phyloP scores from a whole-genome alignment of 2,113 vertebrate genomes.

The Merops nubicus region DNA sequence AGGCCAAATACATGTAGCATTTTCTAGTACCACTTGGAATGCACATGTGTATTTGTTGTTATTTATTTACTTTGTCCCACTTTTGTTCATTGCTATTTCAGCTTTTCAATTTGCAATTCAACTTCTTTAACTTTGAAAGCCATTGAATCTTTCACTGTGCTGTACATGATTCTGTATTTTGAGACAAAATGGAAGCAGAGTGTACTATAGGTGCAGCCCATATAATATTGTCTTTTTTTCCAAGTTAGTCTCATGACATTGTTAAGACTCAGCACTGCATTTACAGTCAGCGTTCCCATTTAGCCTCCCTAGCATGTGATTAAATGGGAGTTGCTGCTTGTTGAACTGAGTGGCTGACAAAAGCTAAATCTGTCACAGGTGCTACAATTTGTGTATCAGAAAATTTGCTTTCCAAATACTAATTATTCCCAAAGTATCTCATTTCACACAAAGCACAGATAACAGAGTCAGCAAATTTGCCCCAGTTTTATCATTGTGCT shows the following conservation, averaged over 20 bases:
- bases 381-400: slow-evolving; percentile 70
- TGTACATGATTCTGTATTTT: slow-evolving; percentile 23
- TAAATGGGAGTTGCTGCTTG: slow-evolving; percentile 59
- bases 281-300: slow-evolving; percentile 50
- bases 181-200: background rate
- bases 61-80: background rate
- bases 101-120: slow-evolving; percentile 41
- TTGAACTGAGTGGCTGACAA: slow-evolving; percentile 53
- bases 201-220: background rate
- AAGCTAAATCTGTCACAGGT: slow-evolving; percentile 69
- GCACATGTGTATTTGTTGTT: background rate
- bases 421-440: slow-evolving; percentile 68
- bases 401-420: slow-evolving; percentile 68
- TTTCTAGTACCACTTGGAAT: background rate
- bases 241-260: slow-evolving; percentile 31
- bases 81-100: slow-evolving; percentile 33
- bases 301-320: slow-evolving; percentile 47
- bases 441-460: slow-evolving; percentile 56
- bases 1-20: background rate
- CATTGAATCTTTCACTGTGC: background rate
- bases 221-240: background rate
- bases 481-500: slow-evolving; percentile 51
- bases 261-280: slow-evolving; percentile 22
- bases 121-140: slow-evolving; percentile 7
- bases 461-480: slow-evolving; percentile 58